Percentiles rank a stretch among this genome's conserved stretches.
Evolutionary conservation across 2,888 invertebrate genomes (phyloP).

Genomic region (Synanthedon vespiformis): DNA sequence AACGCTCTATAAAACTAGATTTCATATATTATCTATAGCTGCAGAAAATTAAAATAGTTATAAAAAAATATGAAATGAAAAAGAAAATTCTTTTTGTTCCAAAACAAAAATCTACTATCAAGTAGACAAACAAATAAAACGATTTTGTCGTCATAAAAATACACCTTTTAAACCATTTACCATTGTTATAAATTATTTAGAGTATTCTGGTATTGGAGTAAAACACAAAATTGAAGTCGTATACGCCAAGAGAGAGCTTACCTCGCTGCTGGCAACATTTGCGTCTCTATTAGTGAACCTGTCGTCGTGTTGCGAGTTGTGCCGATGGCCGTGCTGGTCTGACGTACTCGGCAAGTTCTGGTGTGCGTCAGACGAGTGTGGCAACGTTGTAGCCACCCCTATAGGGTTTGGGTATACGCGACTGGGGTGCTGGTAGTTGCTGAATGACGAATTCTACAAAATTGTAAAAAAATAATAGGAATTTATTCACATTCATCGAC

Average conservation of each 20-base stretch:
- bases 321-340: constrained; percentile 31
- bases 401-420: constrained; percentile 61
- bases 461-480: not conserved
- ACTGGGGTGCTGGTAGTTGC: constrained; percentile 42
- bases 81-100: too few relatives aligned
- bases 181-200: too few relatives aligned
- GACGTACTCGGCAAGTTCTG: constrained; percentile 22
- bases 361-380: constrained; percentile 38
- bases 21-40: too few relatives aligned
- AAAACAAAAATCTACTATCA: too few relatives aligned
- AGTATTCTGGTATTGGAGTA: too few relatives aligned
- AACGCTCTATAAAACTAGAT: too few relatives aligned
- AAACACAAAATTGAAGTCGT: too few relatives aligned
- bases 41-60: too few relatives aligned
- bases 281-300: constrained; percentile 33
- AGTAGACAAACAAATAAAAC: too few relatives aligned
- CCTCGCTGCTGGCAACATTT: constrained; percentile 35
- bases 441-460: constrained; percentile 38
- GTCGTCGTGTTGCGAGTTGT: constrained; percentile 45
- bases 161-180: too few relatives aligned
- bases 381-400: constrained; percentile 61
- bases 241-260: constrained; percentile 8
- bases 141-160: too few relatives aligned
- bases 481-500: not conserved
- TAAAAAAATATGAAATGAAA: too few relatives aligned